A percentile compares a stretch with the other conserved stretches of the same genome.
Evolutionary conservation across 2,113 vertebrate species (phyloP).

Genomic region (Melanostigma gelatinosum): DNA sequence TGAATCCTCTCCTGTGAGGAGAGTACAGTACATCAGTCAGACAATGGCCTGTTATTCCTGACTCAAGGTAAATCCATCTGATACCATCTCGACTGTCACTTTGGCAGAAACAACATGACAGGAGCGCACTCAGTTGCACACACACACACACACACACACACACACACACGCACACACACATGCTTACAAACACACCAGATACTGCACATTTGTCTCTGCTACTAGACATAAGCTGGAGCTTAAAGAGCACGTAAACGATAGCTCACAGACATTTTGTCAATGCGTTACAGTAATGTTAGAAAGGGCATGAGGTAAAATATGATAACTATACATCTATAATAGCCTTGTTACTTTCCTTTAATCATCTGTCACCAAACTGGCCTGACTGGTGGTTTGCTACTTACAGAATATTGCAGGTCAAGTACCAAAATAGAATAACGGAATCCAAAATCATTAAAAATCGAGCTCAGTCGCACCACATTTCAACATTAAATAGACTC

Average conservation of each 20-base stretch:
- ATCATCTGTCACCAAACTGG: constrained; percentile 28
- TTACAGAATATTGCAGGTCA: constrained; percentile 32
- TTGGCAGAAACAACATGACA: constrained; percentile 63
- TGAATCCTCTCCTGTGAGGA: constrained; percentile 14
- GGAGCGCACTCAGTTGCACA: constrained; percentile 12
- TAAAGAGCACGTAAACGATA: constrained; percentile 46
- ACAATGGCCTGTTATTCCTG: constrained; percentile 65
- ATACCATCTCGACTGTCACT: constrained; percentile 56
- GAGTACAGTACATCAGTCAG: constrained; percentile 32
- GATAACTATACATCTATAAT: constrained; percentile 20
- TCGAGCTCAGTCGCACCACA: constrained; percentile 1
- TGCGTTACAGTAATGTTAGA: constrained; percentile 42
- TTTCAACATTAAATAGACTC: constrained; percentile 5
- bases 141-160: constrained; percentile 9
- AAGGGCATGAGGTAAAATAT: constrained; percentile 58
- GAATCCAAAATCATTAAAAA: constrained; percentile 1
- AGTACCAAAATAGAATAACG: constrained; percentile 5
- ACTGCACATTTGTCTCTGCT: constrained; percentile 50
- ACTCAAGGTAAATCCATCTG: constrained; percentile 66
- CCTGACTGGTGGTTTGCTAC: constrained; percentile 35
- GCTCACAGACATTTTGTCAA: constrained; percentile 57
- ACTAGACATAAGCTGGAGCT: constrained; percentile 46
- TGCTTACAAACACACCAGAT: constrained; percentile 15
- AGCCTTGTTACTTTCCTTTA: constrained; percentile 25
- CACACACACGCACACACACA: constrained; percentile 5